Conservation (phyloP, 2,797 vertebrate species). For the Pristis pectinata region DNA sequence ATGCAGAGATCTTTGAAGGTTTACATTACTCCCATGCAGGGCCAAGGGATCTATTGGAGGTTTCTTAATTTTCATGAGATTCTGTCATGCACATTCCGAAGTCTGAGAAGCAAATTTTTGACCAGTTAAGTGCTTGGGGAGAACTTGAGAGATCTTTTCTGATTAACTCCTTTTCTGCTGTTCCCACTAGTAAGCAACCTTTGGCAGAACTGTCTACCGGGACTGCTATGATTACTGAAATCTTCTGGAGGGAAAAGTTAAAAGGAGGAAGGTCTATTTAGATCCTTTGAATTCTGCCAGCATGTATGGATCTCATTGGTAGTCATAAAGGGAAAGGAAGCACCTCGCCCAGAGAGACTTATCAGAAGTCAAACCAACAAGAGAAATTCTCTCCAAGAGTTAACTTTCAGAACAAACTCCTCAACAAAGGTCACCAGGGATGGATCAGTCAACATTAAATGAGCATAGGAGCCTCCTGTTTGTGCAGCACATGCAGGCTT, state of each 20-base stretch:
- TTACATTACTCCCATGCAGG: neutral
- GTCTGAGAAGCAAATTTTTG: neutral
- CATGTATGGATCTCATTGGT: neutral
- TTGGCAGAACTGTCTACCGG: neutral
- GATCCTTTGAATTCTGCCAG: neutral
- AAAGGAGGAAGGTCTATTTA: neutral
- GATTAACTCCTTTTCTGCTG: neutral
- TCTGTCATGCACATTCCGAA: neutral
- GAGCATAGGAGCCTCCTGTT: no score
- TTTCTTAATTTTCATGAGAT: neutral
- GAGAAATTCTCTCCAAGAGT: neutral
- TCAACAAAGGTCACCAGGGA: neutral
- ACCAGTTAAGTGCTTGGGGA: neutral
- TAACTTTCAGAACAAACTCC: neutral
- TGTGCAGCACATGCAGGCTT: neutral
- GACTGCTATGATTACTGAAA: neutral
- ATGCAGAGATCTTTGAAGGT: no score
- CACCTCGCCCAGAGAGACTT: neutral
- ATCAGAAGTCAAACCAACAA: neutral
- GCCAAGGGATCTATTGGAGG: neutral
- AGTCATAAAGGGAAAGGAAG: neutral
- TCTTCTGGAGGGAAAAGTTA: neutral
- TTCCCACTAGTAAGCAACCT: neutral
- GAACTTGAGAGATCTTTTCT: neutral
- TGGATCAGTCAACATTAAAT: neutral